Conservation (phyloP, 2,113 vertebrate genomes). For the Pseudonaja textilis region DNA sequence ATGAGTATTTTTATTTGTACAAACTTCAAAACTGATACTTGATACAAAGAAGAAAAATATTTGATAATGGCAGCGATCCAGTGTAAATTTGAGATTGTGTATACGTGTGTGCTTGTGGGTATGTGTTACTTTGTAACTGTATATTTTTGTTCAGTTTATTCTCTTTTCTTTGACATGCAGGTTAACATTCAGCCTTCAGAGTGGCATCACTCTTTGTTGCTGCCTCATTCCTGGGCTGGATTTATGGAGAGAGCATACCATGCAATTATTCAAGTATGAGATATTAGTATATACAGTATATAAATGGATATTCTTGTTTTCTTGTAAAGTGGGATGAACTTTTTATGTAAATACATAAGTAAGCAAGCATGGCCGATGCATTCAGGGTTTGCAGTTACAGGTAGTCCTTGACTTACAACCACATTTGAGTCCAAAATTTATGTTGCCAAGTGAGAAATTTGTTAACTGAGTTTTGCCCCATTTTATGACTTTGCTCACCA, state of each 20-base stretch:
- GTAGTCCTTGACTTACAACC: too few species aligned
- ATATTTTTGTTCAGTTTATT: not conserved
- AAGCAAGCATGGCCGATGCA: not conserved
- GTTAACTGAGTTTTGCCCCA: too few species aligned
- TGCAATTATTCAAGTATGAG: conserved; percentile 87
- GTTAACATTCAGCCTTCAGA: conserved; percentile 94
- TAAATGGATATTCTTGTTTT: not conserved
- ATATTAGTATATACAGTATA: rapidly evolving
- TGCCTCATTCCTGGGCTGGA: conserved; percentile 88
- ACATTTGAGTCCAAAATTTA: too few species aligned
- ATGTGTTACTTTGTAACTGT: not conserved
- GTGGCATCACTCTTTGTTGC: conserved; percentile 88
- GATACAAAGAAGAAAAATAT: not conserved
- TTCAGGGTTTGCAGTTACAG: not conserved
- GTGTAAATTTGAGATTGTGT: not conserved
- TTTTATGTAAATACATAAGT: not conserved
- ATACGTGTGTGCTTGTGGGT: not conserved
- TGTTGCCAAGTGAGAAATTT: too few species aligned
- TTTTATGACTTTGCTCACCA: too few species aligned
- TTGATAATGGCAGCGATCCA: not conserved
- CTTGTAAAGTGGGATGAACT: not conserved
- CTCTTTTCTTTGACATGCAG: conserved; percentile 59
- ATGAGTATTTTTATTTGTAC: conserved; percentile 31
- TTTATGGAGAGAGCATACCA: conserved; percentile 88
- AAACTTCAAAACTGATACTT: not conserved